These are phyloP conservation scores for Ceyx cyanopectus DNA, from an alignment of 2,113 vertebrate species.

Conservation along the genomic window DNA sequence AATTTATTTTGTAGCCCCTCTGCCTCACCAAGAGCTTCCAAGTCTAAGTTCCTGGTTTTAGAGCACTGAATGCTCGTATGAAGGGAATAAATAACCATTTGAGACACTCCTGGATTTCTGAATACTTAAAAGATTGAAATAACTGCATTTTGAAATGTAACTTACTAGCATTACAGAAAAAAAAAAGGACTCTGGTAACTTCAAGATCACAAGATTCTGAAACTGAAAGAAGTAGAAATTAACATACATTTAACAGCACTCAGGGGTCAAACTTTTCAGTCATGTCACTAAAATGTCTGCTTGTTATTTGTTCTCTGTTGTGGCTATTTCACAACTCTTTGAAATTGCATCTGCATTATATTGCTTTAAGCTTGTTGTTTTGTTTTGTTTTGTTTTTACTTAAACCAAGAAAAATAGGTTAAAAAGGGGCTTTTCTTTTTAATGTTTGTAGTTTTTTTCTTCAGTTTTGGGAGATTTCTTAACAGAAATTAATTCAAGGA, in stretches of 20 bases:
- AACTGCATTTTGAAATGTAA: not conserved
- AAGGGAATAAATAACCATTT: not conserved
- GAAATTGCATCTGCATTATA: not conserved
- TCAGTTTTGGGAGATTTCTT: not conserved
- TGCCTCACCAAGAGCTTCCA: not conserved
- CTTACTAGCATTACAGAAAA: not conserved
- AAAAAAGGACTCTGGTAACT: not conserved
- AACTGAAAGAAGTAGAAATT: not conserved
- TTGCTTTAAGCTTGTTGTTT: not conserved
- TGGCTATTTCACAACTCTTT: not conserved
- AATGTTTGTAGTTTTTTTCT: not conserved
- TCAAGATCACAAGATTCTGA: not conserved
- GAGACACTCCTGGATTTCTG: not conserved
- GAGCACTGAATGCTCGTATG: not conserved
- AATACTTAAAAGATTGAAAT: not conserved
- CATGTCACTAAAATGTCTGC: not conserved
- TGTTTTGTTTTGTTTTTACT: not conserved
- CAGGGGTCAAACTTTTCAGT: not conserved
- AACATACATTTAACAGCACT: not conserved
- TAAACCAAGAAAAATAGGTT: not conserved
- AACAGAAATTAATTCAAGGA: not conserved
- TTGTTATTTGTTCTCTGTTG: not conserved
- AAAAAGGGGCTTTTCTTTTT: not conserved
- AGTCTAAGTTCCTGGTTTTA: not conserved
- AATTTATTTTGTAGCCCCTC: not conserved